These are phyloP conservation scores for Lepidurus packardi DNA, from an alignment of 1,140 invertebrate species.

Conservation along the genomic window DNA sequence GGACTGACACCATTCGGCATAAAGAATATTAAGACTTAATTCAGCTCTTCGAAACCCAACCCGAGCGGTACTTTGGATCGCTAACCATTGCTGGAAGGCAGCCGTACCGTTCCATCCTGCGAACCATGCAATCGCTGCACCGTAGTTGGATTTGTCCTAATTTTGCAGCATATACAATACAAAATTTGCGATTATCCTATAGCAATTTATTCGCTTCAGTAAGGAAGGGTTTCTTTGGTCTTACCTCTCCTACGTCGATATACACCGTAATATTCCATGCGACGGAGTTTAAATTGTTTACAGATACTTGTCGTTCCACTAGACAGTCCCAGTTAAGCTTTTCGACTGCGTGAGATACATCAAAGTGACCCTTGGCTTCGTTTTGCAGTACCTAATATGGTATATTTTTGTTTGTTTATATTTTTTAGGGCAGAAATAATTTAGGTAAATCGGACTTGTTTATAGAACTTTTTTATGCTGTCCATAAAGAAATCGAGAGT, in stretches of 20 bases:
- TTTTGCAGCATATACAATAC: not conserved
- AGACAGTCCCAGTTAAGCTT: slow-evolving; percentile 7
- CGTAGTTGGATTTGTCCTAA: not conserved
- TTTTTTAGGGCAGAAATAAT: not conserved
- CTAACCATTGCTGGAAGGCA: not conserved
- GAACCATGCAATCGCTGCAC: not conserved
- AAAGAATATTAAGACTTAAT: not conserved
- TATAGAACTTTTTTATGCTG: not conserved
- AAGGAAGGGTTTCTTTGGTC: not conserved
- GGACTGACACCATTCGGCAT: not conserved
- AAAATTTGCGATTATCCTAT: not conserved
- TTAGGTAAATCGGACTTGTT: not conserved
- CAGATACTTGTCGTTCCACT: not conserved
- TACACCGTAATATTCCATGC: slow-evolving; percentile 1
- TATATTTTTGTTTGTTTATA: not conserved
- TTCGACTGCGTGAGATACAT: not conserved
- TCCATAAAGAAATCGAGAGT: not conserved
- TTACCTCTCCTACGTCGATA: not conserved
- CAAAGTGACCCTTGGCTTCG: not conserved
- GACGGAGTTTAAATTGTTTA: not conserved
- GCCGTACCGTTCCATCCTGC: not conserved
- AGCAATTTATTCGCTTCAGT: not conserved
- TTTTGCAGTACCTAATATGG: not conserved
- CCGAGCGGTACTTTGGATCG: not conserved
- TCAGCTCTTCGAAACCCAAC: not conserved